Evolutionary conservation across 2,797 vertebrate species (phyloP).

Genomic region (Sebastolobus alascanus): DNA sequence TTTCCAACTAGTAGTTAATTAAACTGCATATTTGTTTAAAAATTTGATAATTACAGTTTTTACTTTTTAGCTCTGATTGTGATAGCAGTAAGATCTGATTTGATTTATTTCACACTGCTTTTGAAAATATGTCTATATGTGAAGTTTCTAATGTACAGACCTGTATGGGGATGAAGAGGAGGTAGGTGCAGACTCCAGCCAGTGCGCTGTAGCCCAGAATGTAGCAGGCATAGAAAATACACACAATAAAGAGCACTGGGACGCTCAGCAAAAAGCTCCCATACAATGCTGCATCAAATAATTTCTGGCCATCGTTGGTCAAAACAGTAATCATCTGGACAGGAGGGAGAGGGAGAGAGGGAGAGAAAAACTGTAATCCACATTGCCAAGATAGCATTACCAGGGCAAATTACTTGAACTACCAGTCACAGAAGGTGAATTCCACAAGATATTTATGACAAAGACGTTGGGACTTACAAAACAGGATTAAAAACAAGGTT

Average conservation of each 20-base stretch:
- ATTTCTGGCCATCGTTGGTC: slow-evolving; percentile 85
- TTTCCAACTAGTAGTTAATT: neutral
- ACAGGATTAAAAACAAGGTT: neutral
- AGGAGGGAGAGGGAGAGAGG: slow-evolving; percentile 41
- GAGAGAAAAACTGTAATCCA: neutral
- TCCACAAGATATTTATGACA: neutral
- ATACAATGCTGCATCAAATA: slow-evolving; percentile 86
- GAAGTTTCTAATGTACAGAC: slow-evolving; percentile 59
- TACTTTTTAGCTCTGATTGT: neutral
- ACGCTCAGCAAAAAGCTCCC: slow-evolving; percentile 77
- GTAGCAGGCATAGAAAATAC: slow-evolving; percentile 78
- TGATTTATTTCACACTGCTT: neutral
- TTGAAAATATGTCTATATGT: neutral
- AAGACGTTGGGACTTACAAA: neutral
- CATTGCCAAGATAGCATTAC: neutral
- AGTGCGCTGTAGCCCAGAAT: slow-evolving; percentile 87
- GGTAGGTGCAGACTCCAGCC: slow-evolving; percentile 79
- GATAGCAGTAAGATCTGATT: neutral
- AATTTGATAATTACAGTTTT: neutral
- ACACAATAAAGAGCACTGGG: slow-evolving; percentile 79
- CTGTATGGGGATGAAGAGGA: slow-evolving; percentile 86
- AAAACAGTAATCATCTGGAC: slow-evolving; percentile 87
- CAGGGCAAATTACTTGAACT: neutral
- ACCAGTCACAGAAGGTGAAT: neutral
- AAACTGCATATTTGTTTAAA: neutral